Base-by-base conservation (phyloP, 2,113 vertebrate species). In the Peromyscus polionotus region DNA sequence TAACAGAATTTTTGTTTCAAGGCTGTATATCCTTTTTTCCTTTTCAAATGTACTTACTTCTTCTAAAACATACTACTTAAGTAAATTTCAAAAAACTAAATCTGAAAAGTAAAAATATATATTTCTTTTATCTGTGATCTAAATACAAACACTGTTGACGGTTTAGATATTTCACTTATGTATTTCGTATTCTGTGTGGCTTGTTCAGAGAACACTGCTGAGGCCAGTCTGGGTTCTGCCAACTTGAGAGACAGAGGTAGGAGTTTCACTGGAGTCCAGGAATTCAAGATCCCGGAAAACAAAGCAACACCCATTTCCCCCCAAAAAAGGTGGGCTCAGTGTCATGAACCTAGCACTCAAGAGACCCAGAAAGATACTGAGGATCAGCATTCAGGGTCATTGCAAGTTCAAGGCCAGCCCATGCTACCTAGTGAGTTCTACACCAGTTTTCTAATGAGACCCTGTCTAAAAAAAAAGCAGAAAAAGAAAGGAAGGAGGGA, bases 1-100 rank as follows among this genome's bases (percentile, higher is more conserved):
- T 91, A 54, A 48, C 36, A 90, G 83, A 96, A 76, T 93, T 90
- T 92, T 33, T 86, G 51, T 20, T 65, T 86, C 39, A 92, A 88
- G 20, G 17, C 42, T 72, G 51, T 24, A 39, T 8, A 19, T 24
- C 36, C 28, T 68, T n/a, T 39, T 54, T 26, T 42, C 28, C 42
- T 86, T 84, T 88, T 72, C 63, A 93, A 94, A 68, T 94, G 51
- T 94, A n/a, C 75, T 91, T 89, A 92, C 45, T 77, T 45, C 20
- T 70, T 79, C 91, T 51, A 51, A 91, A 87, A 94, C 5, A 26
- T 24, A 59, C 28, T 81, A 75, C 59, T 45, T 94, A n/a, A 57
- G 33, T 39, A 61, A 75, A 75, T 68, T 86, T 86, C 9, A 36
- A 51, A 61, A 61, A 88, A 93, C 54, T 88, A 73, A n/a, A 36